phyloP scores from a whole-genome alignment of 2,113 vertebrate species.

The Beaufortia kweichowensis region DNA sequence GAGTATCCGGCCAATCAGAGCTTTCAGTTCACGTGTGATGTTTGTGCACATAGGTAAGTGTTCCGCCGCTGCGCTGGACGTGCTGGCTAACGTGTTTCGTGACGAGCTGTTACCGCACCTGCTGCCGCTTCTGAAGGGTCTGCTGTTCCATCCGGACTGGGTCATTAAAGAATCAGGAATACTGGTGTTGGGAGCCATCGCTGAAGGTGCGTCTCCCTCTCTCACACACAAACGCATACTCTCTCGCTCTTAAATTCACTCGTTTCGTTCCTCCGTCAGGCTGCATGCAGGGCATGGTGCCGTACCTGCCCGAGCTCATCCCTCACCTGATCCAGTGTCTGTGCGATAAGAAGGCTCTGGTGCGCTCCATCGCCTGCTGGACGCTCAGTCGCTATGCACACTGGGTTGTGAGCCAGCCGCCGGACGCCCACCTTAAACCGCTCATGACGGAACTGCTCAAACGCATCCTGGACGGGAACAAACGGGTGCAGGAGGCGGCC shows the following conservation, averaged over 20 bases:
- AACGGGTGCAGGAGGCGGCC: conserved; percentile 92
- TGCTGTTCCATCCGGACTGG: conserved; percentile 94
- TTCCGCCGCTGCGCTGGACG: conserved; percentile 87
- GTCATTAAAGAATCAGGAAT: conserved; percentile 94
- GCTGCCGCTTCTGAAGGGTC: conserved; percentile 87
- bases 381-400: conserved; percentile 94
- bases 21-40: background rate
- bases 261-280: conserved; percentile 65
- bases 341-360: conserved; percentile 89
- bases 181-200: conserved; percentile 89
- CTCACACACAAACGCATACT: no score
- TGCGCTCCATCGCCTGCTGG: conserved; percentile 95
- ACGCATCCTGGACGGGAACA: conserved; percentile 92
- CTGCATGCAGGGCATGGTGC: conserved; percentile 98
- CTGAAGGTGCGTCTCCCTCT: conserved; percentile 75
- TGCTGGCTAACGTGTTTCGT: conserved; percentile 91
- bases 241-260: background rate
- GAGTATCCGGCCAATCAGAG: conserved; percentile 48
- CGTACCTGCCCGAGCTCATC: conserved; percentile 91
- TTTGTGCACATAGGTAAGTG: conserved; percentile 82
- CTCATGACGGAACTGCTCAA: conserved; percentile 95
- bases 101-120: conserved; percentile 91
- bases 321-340: conserved; percentile 92
- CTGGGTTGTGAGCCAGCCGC: conserved; percentile 94
- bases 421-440: conserved; percentile 90